Evolutionary conservation across 1,140 invertebrate species (phyloP).

Genomic region (Drosophila tsacasi): DNA sequence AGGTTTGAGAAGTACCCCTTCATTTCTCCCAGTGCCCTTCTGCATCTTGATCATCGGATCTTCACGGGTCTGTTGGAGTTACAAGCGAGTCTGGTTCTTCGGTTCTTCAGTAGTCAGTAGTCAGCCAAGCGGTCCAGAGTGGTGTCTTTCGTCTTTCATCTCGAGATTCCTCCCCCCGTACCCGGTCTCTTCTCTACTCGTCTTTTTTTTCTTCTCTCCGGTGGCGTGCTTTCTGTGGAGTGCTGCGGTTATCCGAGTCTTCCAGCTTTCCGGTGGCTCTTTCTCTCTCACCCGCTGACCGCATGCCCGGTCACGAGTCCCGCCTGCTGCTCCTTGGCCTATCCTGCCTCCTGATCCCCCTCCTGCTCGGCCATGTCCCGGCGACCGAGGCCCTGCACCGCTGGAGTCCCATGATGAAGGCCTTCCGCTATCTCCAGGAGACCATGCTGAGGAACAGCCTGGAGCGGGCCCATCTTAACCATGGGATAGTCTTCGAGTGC

Average conservation of each 20-base stretch:
- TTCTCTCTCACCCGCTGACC: background rate
- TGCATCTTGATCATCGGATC: conserved; percentile 16
- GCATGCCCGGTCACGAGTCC: conserved; percentile 35
- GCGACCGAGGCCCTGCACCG: conserved; percentile 43
- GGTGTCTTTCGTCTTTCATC: conserved; percentile 17
- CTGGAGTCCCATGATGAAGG: conserved; percentile 65
- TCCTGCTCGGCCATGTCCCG: conserved; percentile 25
- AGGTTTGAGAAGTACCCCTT: background rate
- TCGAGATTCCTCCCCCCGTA: conserved; percentile 2
- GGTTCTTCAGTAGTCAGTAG: conserved; percentile 77
- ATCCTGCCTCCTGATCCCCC: conserved; percentile 29
- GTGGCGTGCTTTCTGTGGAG: background rate
- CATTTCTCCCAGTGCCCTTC: conserved; percentile 13
- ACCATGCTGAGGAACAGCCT: conserved; percentile 72
- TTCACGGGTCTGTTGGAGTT: conserved; percentile 39
- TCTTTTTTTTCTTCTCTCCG: background rate
- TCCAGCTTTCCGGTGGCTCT: background rate
- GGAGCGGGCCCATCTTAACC: conserved; percentile 74
- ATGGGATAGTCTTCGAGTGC: conserved; percentile 80
- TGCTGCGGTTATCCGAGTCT: background rate
- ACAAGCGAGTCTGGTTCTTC: conserved; percentile 47
- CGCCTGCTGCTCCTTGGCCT: conserved; percentile 23
- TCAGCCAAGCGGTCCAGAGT: conserved; percentile 67
- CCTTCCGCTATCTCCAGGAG: conserved; percentile 73
- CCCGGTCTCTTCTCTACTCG: conserved; percentile 2